Conservation (phyloP, 2,888 invertebrate genomes). For the Odontothrips loti region DNA sequence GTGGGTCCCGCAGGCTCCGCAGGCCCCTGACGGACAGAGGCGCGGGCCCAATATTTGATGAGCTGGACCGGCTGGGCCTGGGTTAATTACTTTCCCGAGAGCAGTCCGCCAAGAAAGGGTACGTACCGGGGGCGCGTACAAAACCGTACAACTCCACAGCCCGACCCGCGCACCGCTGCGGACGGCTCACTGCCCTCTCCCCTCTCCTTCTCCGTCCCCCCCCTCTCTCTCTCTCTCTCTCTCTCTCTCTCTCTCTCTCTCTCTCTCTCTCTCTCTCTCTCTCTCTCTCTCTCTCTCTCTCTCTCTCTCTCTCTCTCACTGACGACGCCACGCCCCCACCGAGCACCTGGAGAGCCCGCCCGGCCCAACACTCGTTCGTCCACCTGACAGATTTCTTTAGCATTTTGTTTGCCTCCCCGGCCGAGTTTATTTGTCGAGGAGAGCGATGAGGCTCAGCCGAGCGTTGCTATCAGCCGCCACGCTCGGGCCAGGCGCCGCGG, state of each 20-base stretch:
- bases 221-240: background rate
- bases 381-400: slow-evolving; percentile 18
- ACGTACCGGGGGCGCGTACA: no score
- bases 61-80: background rate
- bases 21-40: background rate
- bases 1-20: background rate
- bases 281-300: background rate
- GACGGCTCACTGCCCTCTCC: background rate
- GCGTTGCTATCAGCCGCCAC: background rate
- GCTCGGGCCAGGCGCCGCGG: background rate
- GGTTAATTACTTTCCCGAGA: slow-evolving; percentile 10
- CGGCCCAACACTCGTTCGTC: background rate
- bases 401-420: background rate
- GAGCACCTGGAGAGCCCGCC: background rate
- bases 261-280: background rate
- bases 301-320: background rate
- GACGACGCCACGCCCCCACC: background rate
- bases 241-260: background rate
- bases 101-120: no score
- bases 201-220: no score
- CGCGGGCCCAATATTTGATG: slow-evolving; percentile 18
- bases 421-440: slow-evolving; percentile 16
- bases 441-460: background rate
- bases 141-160: background rate
- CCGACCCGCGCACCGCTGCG: background rate